Conservation (phyloP, 2,888 invertebrate genomes). For the Sphaerophoria taeniata region DNA sequence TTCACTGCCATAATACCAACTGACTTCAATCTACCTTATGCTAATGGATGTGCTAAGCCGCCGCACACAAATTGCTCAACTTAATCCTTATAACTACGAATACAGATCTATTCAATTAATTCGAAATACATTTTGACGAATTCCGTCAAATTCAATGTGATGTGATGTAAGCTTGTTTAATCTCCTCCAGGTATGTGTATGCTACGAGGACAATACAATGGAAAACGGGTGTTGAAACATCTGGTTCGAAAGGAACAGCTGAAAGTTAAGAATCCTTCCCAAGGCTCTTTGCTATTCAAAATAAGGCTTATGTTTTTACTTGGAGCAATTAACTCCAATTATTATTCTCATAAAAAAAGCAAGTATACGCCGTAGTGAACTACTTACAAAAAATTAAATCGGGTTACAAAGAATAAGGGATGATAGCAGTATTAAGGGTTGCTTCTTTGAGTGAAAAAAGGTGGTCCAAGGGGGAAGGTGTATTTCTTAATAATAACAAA, state of each 20-base stretch:
- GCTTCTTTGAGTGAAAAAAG: no score
- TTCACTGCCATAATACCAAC: slow-evolving; percentile 6
- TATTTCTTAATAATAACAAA: no score
- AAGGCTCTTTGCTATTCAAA: no score
- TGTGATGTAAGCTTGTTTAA: slow-evolving; percentile 33
- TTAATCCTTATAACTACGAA: slow-evolving; percentile 22
- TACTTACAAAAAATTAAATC: not conserved
- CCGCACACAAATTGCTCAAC: slow-evolving; percentile 49
- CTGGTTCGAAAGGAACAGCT: no score
- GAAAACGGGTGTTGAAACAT: no score
- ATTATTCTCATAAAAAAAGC: not conserved
- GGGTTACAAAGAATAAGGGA: not conserved
- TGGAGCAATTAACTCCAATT: no score
- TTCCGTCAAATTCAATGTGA: slow-evolving; percentile 22
- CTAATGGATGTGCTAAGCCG: slow-evolving; percentile 50
- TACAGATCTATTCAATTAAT: slow-evolving; percentile 29
- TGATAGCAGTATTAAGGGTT: no score
- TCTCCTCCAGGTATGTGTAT: slow-evolving; percentile 8
- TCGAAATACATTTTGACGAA: slow-evolving; percentile 13
- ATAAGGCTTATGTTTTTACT: no score
- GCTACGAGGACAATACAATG: not conserved
- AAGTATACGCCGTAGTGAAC: not conserved
- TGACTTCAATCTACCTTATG: slow-evolving; percentile 40
- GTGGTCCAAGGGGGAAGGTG: no score
- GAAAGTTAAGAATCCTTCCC: no score